phyloP scores from a whole-genome alignment of 2,797 vertebrate species.

The Clarias fuscus region DNA sequence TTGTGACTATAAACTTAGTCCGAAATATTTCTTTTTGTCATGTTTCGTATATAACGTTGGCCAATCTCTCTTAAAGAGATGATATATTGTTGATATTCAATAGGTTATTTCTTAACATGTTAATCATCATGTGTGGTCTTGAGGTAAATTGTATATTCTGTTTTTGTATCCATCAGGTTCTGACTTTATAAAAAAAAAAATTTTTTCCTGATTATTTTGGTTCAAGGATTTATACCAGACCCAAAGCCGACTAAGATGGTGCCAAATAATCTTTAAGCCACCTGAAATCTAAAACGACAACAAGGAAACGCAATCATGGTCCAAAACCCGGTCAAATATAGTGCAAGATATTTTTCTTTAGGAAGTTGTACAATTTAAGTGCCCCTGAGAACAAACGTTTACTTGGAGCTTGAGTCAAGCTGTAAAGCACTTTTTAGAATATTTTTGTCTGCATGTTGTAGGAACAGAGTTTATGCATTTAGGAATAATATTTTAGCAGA shows the following conservation, averaged over 20 bases:
- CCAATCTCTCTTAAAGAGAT: slow-evolving; percentile 72
- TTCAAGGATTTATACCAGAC: slow-evolving; percentile 47
- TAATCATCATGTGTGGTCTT: slow-evolving; percentile 58
- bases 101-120: slow-evolving; percentile 72
- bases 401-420: slow-evolving; percentile 59
- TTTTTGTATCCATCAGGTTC: slow-evolving; percentile 51
- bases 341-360: slow-evolving; percentile 38
- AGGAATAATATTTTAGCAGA: slow-evolving; percentile 47
- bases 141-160: slow-evolving; percentile 55
- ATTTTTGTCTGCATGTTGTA: slow-evolving; percentile 60
- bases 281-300: slow-evolving; percentile 50
- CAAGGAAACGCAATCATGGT: slow-evolving; percentile 38
- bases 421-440: slow-evolving; percentile 63
- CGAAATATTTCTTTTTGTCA: slow-evolving; percentile 53
- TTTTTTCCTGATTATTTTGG: slow-evolving; percentile 35
- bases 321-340: slow-evolving; percentile 35
- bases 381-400: slow-evolving; percentile 58
- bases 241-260: slow-evolving; percentile 56
- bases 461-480: slow-evolving; percentile 54
- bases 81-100: slow-evolving; percentile 79
- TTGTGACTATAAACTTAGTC: slow-evolving; percentile 47
- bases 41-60: slow-evolving; percentile 64
- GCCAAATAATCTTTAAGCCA: slow-evolving; percentile 60
- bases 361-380: slow-evolving; percentile 54
- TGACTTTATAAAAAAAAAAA: slow-evolving; percentile 54